Evolutionary conservation across 2,797 vertebrate species (phyloP).

Genomic region (Valencia hispanica): DNA sequence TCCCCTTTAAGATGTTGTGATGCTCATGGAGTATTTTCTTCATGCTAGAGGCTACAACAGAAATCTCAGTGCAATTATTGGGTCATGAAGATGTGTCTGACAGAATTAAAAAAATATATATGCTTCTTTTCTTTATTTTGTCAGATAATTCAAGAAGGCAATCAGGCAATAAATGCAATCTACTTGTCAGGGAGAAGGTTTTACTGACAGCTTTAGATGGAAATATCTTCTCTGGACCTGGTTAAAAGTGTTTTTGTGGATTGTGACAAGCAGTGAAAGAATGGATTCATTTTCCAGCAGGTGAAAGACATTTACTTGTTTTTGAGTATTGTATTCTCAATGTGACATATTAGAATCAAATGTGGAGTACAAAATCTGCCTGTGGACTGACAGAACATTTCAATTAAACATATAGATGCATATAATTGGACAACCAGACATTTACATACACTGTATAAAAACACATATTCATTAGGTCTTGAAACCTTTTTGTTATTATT

Average conservation of each 20-base stretch:
- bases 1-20: constrained; percentile 35
- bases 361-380: constrained; percentile 5
- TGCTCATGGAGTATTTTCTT: constrained; percentile 52
- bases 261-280: constrained; percentile 41
- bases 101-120: constrained; percentile 58
- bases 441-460: no score
- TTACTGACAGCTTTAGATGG: constrained; percentile 57
- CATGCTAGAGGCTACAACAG: constrained; percentile 46
- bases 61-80: constrained; percentile 56
- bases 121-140: constrained; percentile 58
- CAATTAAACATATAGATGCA: background rate
- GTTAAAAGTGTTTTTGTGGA: constrained; percentile 52
- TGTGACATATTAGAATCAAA: constrained; percentile 20
- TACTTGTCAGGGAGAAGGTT: constrained; percentile 17
- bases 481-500: background rate
- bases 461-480: background rate
- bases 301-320: constrained; percentile 41
- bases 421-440: background rate
- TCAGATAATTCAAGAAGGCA: constrained; percentile 44
- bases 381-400: constrained; percentile 1
- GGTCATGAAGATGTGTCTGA: constrained; percentile 56
- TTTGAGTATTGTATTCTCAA: constrained; percentile 15
- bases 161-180: constrained; percentile 58
- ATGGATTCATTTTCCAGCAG: constrained; percentile 38
- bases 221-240: constrained; percentile 52